Base-by-base conservation (phyloP, 1,140 invertebrate genomes). In the Drosophila nannoptera region DNA sequence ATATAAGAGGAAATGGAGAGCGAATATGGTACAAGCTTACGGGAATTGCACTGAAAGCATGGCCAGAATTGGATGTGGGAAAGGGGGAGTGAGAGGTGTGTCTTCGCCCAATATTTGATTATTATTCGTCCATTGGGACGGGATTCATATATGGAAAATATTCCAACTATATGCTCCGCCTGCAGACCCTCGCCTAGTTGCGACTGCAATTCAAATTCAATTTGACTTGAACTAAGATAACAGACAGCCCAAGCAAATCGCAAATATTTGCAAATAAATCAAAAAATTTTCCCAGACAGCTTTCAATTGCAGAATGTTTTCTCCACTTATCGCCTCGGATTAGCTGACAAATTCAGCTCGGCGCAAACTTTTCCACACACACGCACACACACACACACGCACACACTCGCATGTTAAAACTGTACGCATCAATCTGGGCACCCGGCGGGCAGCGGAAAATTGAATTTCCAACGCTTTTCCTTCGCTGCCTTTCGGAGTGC, bases 321-420 rank as follows among this genome's bases (percentile, higher is more conserved):
- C 9, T n/a, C 12, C 49, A 54, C 48, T 55, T 33, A 50, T 65
- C 42, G 31, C 16, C 42, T 40, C 22, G 61, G 73, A 78, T 78
- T 78, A 75, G 77, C 76, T 62, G 42, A 59, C 54, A 75, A 78
- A 63, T 32, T 49, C 54, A 73, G 61, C 62, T 54, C 22, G 16
- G 43, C 40, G 63, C 40, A 46, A 64, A 63, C 38, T 72, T 71
- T 35, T 8, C 29, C 8, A 16, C 43, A 73, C 50, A 45, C 52
- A 59, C 49, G 4, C 12, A 12, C 9, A 42, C 53, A 35, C 33
- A 22, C 56, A 32, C 43, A 77, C 55, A 52, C 52, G 60, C 55
- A 22, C 49, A 32, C 43, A 77, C 55, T 49, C 52, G 60, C 49
- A 56, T 74, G 70, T 69, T 59, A 63, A 69, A 56, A 16, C 54